Evolutionary conservation across 1,140 invertebrate genomes (phyloP).

Genomic region (Choristoneura fumiferana): DNA sequence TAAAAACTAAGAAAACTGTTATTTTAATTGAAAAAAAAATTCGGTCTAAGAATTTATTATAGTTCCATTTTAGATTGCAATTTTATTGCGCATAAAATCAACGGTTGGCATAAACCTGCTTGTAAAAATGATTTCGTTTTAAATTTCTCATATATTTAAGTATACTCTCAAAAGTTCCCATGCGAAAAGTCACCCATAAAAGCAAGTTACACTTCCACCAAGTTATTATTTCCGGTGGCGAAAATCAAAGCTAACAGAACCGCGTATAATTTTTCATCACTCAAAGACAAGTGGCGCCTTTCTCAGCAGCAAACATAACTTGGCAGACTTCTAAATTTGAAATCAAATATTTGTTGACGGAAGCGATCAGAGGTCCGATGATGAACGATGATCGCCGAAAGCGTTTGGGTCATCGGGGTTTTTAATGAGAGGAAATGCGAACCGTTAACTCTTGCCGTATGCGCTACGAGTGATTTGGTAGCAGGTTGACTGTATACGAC

Average conservation of each 20-base stretch:
- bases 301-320: not conserved
- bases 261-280: constrained; percentile 30
- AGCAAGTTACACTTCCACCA: not conserved
- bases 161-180: not conserved
- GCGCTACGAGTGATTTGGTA: not conserved
- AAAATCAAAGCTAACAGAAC: constrained; percentile 44
- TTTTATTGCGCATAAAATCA: no score
- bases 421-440: constrained; percentile 21
- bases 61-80: no score
- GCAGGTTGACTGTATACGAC: not conserved
- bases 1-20: no score
- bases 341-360: constrained; percentile 32
- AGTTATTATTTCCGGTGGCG: not conserved
- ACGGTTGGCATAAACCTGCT: no score
- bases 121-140: no score
- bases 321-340: constrained; percentile 22
- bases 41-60: no score
- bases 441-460: constrained; percentile 6
- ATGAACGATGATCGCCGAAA: constrained; percentile 53
- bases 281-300: not conserved
- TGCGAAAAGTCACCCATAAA: not conserved
- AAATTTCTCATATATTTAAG: no score
- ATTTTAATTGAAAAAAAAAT: no score
- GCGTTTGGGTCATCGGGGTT: constrained; percentile 36
- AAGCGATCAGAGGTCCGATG: constrained; percentile 44